Base-by-base conservation (phyloP, 2,797 vertebrate genomes). In the Leptodactylus fallax region DNA sequence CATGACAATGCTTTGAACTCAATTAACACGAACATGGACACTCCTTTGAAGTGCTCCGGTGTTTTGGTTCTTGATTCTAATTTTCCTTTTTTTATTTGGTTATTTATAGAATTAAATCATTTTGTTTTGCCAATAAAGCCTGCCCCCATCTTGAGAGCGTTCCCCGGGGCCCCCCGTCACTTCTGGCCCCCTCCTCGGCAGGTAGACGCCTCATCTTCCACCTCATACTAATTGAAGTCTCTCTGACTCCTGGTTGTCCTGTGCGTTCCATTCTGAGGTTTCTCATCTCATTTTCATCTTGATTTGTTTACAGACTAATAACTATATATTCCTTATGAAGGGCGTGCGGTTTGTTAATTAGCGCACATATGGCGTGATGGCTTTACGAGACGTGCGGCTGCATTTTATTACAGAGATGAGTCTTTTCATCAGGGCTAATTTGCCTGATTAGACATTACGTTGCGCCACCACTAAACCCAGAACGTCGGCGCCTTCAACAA, bases 261-360 rank as follows among this genome's bases (percentile, higher is more conserved):
- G 56, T 23, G 36, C 53, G 45, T 74, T 87, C 86, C 90, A 90
- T 91, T 94, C 95, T 89, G 91, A 90, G 91, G 91, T 93, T 92
- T 92, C 94, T 93, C 91, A 92, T 94, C 95, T 94, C 92, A 93
- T 93, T 95, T 94, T 94, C 92, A 93, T 89, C 91, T 93, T 94
- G 94, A 95, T 95, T 95, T 95, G 95, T 95, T 96, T 95, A 95
- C 83, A 93, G 94, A 95, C 93, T 94, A 95, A 95, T 95, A 95
- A 95, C 94, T 95, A 93, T 95, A 94, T 95, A 95, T 95, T 95
- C 94, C 94, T 94, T 94, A 94, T 94, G 95, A 95, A 94, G 93
- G 93, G 94, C 87, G 92, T 58, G 67, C 94, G 93, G 94, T 93
- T 94, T 92, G 91, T 93, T 96, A 96, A 96, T 96, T 95, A 94